These are phyloP conservation scores for Schrankia costaestrigalis DNA, from an alignment of 2,888 invertebrate species.

Conservation along the genomic window DNA sequence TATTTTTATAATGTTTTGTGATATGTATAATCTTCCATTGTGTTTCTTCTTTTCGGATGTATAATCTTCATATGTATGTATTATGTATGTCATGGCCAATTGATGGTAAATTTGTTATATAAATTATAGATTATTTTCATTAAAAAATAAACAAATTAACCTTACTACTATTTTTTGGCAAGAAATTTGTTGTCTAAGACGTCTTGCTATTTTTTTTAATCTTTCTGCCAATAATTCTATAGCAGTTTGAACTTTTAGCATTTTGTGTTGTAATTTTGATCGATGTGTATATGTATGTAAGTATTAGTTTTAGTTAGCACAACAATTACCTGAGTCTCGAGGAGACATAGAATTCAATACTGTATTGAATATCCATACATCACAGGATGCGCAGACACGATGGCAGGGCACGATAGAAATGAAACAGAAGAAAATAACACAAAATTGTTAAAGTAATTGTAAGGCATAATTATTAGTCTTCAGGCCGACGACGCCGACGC, in stretches of 20 bases:
- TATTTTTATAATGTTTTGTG: too few relatives aligned
- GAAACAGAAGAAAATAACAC: conserved; percentile 47
- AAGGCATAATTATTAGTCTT: too few relatives aligned
- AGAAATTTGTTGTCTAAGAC: too few relatives aligned
- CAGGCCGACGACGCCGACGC: too few relatives aligned
- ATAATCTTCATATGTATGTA: background rate
- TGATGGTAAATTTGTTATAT: too few relatives aligned
- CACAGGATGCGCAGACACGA: conserved; percentile 22
- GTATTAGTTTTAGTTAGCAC: conserved; percentile 46
- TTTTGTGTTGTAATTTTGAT: too few relatives aligned
- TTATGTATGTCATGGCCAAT: too few relatives aligned
- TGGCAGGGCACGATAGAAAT: conserved; percentile 34
- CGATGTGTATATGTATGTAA: conserved; percentile 24
- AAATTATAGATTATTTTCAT: background rate
- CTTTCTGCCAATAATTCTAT: too few relatives aligned
- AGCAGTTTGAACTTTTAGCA: too few relatives aligned
- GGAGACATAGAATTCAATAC: conserved; percentile 58
- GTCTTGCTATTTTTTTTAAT: too few relatives aligned
- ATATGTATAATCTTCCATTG: background rate
- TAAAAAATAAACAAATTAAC: too few relatives aligned
- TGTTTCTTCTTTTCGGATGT: background rate
- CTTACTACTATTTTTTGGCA: too few relatives aligned
- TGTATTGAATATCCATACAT: conserved; percentile 34
- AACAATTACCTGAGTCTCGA: conserved; percentile 68
- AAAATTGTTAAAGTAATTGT: conserved; percentile 24